Base-by-base conservation (phyloP, 2,113 vertebrate species). In the Geococcyx californianus region DNA sequence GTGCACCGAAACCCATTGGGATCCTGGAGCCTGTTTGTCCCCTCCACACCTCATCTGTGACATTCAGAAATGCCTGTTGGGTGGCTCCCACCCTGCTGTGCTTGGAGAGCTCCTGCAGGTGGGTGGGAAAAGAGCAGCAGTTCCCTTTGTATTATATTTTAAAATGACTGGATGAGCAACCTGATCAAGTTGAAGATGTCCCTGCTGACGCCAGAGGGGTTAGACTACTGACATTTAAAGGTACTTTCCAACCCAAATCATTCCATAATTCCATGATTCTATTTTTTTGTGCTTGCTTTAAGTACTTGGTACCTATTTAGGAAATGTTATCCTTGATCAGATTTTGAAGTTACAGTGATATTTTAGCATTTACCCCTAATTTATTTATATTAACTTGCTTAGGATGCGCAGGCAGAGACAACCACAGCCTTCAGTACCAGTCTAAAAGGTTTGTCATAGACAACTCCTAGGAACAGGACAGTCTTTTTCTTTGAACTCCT, bases 391-490 rank as follows among this genome's bases (percentile, higher is more conserved):
- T 26, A 38, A 5, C 36, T 76, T 63, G 20, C 31, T 89, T 25
- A 38, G 72, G 23, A 16, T 49, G 68, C 47, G 25, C 17, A 7
- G n/a, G n/a, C 24, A 49, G 28, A 9, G 54, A 36, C 17, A 58
- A n/a, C 12, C 24, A 5, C 26, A 11, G 38, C 28, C 28, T 62
- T 20, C 14, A 4, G 16, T 2, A 10, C 16, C 47, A 12, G 18
- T 17, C 9, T 23, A 8, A 40, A 81, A 12, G 1, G 4, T 31
- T 19, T 26, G 54, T 44, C 31, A 0, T 0, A 4, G 38, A 5
- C 54, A 54, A 0, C 7, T 9, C 54, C 11, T 44, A 1, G 19
- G 21, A 38, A 1, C 13, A 1, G 8, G 33, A 6, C 13, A 6
- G 3, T 2, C 19, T 29, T 49, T 54, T 2, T 0, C 11, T 5